These are phyloP conservation scores for Chelonia mydas DNA, from an alignment of 2,797 vertebrate species.

Conservation along the genomic window DNA sequence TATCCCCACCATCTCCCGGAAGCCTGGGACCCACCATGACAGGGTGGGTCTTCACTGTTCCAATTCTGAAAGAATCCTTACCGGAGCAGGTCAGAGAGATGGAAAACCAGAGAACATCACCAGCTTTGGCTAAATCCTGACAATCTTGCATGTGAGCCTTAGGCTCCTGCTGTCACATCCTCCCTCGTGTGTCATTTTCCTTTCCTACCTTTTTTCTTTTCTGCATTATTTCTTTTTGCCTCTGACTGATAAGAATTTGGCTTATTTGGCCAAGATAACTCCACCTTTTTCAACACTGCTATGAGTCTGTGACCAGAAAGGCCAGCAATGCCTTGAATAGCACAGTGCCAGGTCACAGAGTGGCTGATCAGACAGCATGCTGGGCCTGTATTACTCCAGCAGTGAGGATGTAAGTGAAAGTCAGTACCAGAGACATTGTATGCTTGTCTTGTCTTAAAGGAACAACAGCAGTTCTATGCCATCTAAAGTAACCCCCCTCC, in stretches of 20 bases:
- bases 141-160: too few relatives aligned
- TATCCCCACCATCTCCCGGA: not conserved
- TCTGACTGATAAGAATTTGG: not conserved
- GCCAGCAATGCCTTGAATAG: not conserved
- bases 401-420: not conserved
- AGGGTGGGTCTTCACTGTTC: not conserved
- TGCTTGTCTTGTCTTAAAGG: not conserved
- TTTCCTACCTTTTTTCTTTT: fast-evolving
- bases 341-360: too few relatives aligned
- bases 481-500: not conserved
- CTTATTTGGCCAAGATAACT: too few relatives aligned
- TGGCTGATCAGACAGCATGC: not conserved
- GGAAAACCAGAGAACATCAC: too few relatives aligned
- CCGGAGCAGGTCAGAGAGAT: too few relatives aligned
- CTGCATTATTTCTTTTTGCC: not conserved
- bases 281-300: too few relatives aligned
- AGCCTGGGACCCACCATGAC: fast-evolving
- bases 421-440: not conserved
- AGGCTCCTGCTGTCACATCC: not conserved
- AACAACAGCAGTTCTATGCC: not conserved
- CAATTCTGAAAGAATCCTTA: too few relatives aligned
- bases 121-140: too few relatives aligned
- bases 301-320: not conserved
- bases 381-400: not conserved
- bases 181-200: not conserved